These are phyloP conservation scores for Palythoa heliodiscus DNA, from an alignment of 92 coral and sea anemone species.

Conservation along the genomic window DNA sequence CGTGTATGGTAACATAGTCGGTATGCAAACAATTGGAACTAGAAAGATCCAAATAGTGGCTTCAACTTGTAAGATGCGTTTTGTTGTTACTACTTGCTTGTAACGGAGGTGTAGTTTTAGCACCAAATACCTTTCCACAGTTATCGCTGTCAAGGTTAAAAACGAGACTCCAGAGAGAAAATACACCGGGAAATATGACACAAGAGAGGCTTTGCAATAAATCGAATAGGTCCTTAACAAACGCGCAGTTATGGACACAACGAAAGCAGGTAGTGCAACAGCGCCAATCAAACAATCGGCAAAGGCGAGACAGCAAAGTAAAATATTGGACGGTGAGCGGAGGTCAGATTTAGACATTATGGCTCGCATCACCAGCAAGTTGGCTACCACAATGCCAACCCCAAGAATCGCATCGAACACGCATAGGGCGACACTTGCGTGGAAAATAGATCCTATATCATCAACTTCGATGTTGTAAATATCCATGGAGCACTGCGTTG, in stretches of 20 bases:
- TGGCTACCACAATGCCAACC: neutral
- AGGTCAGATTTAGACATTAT: conserved; percentile 38
- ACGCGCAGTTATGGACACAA: conserved; percentile 21
- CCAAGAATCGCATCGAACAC: conserved; percentile 2
- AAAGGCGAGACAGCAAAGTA: conserved; percentile 52
- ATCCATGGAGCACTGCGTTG: neutral
- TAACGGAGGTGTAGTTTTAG: conserved; percentile 48
- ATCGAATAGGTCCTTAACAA: conserved; percentile 24
- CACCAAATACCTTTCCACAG: conserved; percentile 54
- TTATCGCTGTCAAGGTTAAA: conserved; percentile 47
- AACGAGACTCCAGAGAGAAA: conserved; percentile 45
- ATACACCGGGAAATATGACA: conserved; percentile 30
- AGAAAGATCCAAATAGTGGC: conserved; percentile 21
- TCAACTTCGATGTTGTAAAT: conserved; percentile 7
- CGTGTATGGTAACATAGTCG: neutral
- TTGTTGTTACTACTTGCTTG: conserved; percentile 36
- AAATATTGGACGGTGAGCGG: conserved; percentile 52
- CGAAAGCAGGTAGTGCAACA: conserved; percentile 46
- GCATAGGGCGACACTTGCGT: conserved; percentile 28
- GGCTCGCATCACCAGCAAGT: conserved; percentile 42
- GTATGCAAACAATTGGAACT: conserved; percentile 13
- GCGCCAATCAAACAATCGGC: conserved; percentile 56
- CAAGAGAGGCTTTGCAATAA: conserved; percentile 45
- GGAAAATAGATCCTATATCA: neutral
- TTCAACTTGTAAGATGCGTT: conserved; percentile 32